phyloP scores from a whole-genome alignment of 1,140 invertebrate species.

The Bradynema listronoti region DNA sequence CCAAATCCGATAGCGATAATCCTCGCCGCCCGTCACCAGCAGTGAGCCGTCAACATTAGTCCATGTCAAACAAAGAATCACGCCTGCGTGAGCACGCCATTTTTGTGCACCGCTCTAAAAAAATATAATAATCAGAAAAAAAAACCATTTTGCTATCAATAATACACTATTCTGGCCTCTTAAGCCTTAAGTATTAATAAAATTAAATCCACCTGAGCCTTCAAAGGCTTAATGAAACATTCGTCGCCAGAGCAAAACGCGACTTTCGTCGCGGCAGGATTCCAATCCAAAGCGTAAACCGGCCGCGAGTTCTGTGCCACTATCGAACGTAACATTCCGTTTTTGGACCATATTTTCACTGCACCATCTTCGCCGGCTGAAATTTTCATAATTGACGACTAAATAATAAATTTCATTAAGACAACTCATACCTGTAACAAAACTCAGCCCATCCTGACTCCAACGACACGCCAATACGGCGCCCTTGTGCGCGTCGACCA shows the following conservation, averaged over 20 bases:
- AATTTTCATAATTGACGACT: constrained; percentile 21
- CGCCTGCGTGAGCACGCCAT: constrained; percentile 92
- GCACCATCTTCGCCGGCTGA: constrained; percentile 90
- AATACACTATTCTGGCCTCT: not conserved
- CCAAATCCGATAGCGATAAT: constrained; percentile 85
- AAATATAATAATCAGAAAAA: too few species aligned
- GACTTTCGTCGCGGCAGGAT: constrained; percentile 74
- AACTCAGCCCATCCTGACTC: constrained; percentile 79
- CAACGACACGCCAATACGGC: constrained; percentile 72
- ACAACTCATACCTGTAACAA: constrained; percentile 69
- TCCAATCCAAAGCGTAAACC: constrained; percentile 79
- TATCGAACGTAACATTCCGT: constrained; percentile 84
- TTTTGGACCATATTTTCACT: constrained; percentile 91
- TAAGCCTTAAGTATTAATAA: not conserved
- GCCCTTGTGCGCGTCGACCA: constrained; percentile 80
- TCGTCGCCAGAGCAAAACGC: constrained; percentile 75
- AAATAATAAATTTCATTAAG: not conserved
- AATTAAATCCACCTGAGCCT: constrained; percentile 67
- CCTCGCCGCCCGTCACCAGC: constrained; percentile 87
- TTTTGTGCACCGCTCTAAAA: constrained; percentile 60
- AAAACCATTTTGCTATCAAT: too few species aligned
- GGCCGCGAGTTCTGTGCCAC: constrained; percentile 71
- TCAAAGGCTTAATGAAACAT: constrained; percentile 80
- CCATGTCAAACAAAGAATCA: constrained; percentile 82
- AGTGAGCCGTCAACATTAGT: constrained; percentile 72